Evolutionary conservation across 2,888 invertebrate species (phyloP).

Genomic region (Sympetrum striolatum): DNA sequence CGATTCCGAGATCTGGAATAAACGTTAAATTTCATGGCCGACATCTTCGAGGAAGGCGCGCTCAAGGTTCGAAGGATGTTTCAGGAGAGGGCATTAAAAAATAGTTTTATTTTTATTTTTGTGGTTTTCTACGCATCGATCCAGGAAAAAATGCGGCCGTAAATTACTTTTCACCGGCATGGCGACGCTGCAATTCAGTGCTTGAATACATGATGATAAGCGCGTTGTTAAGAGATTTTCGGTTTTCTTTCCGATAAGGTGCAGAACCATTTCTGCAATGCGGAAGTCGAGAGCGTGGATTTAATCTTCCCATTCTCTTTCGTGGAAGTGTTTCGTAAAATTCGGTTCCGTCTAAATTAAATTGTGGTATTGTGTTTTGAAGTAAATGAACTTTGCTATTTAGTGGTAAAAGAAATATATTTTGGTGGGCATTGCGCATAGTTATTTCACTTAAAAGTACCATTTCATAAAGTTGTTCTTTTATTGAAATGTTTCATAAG

Average conservation of each 20-base stretch:
- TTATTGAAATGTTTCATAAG: too few species aligned
- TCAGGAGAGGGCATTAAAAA: not conserved
- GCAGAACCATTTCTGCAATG: not conserved
- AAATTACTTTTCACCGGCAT: not conserved
- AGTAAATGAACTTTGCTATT: too few species aligned
- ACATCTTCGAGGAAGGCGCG: not conserved
- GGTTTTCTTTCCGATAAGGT: not conserved
- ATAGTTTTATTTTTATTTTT: not conserved
- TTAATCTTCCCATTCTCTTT: not conserved
- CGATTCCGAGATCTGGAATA: not conserved
- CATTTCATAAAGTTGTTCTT: too few species aligned
- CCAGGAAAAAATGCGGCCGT: not conserved
- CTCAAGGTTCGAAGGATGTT: not conserved
- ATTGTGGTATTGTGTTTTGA: not conserved
- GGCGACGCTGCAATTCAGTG: not conserved
- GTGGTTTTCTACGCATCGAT: not conserved
- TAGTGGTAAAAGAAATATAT: too few species aligned
- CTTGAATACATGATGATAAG: not conserved
- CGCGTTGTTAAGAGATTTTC: not conserved
- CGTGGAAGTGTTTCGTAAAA: not conserved
- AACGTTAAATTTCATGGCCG: not conserved
- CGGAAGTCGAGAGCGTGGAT: not conserved
- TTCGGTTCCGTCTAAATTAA: not conserved
- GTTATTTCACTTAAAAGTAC: too few species aligned
- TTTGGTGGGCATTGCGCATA: too few species aligned